Evolutionary conservation across 2,113 vertebrate species (phyloP).

Genomic region (Steatornis caripensis): DNA sequence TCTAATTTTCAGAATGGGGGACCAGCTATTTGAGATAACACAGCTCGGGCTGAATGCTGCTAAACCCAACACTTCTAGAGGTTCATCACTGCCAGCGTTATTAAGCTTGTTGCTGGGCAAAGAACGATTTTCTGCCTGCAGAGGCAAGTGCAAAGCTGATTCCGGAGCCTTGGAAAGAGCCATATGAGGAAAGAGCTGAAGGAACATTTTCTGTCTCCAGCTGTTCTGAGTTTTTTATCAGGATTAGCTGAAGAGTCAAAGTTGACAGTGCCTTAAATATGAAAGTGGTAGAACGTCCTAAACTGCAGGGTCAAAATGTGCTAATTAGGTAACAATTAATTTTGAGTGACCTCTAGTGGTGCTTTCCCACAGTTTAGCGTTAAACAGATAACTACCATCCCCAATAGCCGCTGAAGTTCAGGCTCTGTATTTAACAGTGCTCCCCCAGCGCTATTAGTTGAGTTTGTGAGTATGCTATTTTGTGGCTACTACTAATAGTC

Average conservation of each 20-base stretch:
- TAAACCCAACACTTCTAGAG: background rate
- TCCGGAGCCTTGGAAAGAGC: background rate
- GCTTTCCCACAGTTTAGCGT: background rate
- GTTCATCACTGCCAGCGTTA: background rate
- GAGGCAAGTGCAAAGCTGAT: background rate
- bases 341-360: slow-evolving; percentile 59
- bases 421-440: fast-evolving
- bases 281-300: background rate
- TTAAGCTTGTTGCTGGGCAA: background rate
- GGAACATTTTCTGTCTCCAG: background rate
- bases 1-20: background rate
- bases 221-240: background rate
- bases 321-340: slow-evolving; percentile 51
- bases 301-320: background rate
- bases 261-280: background rate
- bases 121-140: background rate
- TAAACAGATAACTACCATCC: background rate
- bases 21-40: background rate
- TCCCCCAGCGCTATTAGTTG: background rate
- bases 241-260: background rate
- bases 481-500: too few relatives aligned
- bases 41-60: background rate
- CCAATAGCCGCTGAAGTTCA: background rate
- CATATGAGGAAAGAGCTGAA: background rate
- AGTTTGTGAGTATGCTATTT: too few relatives aligned